A percentile compares a stretch with the other conserved stretches of the same genome.
phyloP scores from a whole-genome alignment of 1,140 invertebrate species.

The Trichoplusia ni region DNA sequence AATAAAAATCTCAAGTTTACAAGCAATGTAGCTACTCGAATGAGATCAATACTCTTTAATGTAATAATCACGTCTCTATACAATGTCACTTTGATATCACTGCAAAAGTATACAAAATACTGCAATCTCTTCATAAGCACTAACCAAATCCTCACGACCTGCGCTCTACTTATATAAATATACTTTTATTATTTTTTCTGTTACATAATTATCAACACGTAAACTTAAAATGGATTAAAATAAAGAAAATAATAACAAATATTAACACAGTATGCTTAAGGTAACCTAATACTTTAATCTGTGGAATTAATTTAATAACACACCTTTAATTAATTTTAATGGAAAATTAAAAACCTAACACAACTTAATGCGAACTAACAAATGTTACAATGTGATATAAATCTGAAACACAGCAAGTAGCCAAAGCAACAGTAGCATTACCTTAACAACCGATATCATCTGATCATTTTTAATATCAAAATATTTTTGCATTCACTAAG shows the following conservation, averaged over 20 bases:
- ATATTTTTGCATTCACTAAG: slow-evolving; percentile 50
- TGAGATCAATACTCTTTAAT: slow-evolving; percentile 55
- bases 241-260: slow-evolving; percentile 20
- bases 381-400: slow-evolving; percentile 37
- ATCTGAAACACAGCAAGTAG: slow-evolving; percentile 64
- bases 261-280: slow-evolving; percentile 18
- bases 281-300: slow-evolving; percentile 7
- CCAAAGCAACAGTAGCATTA: slow-evolving; percentile 69
- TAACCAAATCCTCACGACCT: slow-evolving; percentile 21
- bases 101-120: slow-evolving; percentile 60
- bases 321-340: slow-evolving; percentile 17
- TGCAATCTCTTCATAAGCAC: slow-evolving; percentile 27
- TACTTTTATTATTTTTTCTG: slow-evolving; percentile 20
- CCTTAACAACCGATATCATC: slow-evolving; percentile 44
- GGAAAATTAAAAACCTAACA: slow-evolving; percentile 49
- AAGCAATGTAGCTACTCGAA: slow-evolving; percentile 35
- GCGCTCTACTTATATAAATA: slow-evolving; percentile 16
- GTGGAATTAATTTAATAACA: slow-evolving; percentile 1
- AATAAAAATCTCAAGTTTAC: slow-evolving; percentile 28
- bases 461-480: slow-evolving; percentile 50
- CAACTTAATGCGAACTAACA: slow-evolving; percentile 48
- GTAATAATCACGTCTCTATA: slow-evolving; percentile 28
- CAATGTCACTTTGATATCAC: slow-evolving; percentile 47
- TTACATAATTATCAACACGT: slow-evolving; percentile 17
- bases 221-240: slow-evolving; percentile 6